These are phyloP conservation scores for Labeo rohita DNA, from an alignment of 2,113 vertebrate genomes.

Conservation along the genomic window DNA sequence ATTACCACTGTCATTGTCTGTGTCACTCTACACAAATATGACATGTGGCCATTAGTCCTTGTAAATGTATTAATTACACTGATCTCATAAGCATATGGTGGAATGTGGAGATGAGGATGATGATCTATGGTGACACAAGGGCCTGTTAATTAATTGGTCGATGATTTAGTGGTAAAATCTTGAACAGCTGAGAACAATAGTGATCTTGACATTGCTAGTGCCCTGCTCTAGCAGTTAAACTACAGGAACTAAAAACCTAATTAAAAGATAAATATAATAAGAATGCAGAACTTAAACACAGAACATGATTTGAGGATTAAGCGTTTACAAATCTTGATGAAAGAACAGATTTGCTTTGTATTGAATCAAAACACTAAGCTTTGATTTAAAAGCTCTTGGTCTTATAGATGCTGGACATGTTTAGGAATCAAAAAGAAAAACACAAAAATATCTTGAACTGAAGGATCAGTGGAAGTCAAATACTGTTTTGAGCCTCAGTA, in stretches of 20 bases:
- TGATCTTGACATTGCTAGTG: background rate
- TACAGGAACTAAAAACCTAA: background rate
- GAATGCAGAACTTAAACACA: background rate
- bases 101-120: background rate
- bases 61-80: constrained; percentile 53
- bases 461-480: constrained; percentile 2
- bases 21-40: constrained; percentile 56
- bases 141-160: background rate
- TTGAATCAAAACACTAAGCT: background rate
- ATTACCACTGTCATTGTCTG: constrained; percentile 59
- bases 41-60: constrained; percentile 52
- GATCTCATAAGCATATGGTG: constrained; percentile 30
- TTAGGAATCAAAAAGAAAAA: background rate
- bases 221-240: background rate
- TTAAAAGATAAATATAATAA: background rate
- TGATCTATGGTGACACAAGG: background rate
- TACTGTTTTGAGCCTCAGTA: constrained; percentile 1
- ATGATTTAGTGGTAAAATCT: constrained; percentile 10
- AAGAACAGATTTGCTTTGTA: constrained; percentile 18
- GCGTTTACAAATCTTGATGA: background rate
- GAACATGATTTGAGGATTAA: background rate
- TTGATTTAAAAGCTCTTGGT: background rate
- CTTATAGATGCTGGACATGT: constrained; percentile 1
- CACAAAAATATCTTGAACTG: constrained; percentile 2
- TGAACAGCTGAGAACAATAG: background rate